Evolutionary conservation across 1,140 invertebrate species (phyloP).

Genomic region (Tetranychus urticae): DNA sequence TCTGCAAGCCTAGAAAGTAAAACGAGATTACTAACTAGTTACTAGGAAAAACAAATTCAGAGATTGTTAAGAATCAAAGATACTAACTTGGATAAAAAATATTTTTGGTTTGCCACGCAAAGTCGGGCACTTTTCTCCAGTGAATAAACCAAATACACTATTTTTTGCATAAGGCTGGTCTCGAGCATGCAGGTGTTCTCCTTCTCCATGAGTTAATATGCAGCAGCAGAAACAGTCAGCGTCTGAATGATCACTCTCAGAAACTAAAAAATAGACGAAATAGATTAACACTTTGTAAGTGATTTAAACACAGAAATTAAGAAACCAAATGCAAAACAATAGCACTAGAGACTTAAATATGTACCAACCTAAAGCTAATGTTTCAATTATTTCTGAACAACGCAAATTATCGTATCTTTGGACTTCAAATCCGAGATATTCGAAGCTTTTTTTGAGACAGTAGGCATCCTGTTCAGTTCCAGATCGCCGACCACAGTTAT

Average conservation of each 20-base stretch:
- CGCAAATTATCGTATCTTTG: background rate
- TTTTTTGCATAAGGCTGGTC: constrained; percentile 24
- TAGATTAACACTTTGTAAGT: background rate
- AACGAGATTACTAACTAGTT: too few relatives aligned
- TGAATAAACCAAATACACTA: background rate
- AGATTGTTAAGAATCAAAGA: background rate
- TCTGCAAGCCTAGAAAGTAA: constrained; percentile 43
- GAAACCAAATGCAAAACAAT: background rate
- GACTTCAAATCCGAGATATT: background rate
- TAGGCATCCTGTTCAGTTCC: background rate
- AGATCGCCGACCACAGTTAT: background rate
- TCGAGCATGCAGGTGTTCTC: constrained; percentile 58
- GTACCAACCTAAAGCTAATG: too few relatives aligned
- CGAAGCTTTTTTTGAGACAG: background rate
- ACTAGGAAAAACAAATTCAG: too few relatives aligned
- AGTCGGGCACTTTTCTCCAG: constrained; percentile 42
- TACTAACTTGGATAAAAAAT: constrained; percentile 39
- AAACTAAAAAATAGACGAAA: constrained; percentile 3
- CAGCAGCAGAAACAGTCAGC: constrained; percentile 51
- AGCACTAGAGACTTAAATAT: too few relatives aligned
- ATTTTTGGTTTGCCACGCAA: constrained; percentile 76
- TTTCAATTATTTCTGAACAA: too few relatives aligned
- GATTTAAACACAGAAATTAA: background rate
- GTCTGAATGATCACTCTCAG: constrained; percentile 39
- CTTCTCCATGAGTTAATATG: constrained; percentile 68